Percentiles rank a stretch among this genome's conserved stretches.
These are phyloP conservation scores for Homarus gammarus DNA, from an alignment of 2,888 invertebrate species.

Conservation along the genomic window DNA sequence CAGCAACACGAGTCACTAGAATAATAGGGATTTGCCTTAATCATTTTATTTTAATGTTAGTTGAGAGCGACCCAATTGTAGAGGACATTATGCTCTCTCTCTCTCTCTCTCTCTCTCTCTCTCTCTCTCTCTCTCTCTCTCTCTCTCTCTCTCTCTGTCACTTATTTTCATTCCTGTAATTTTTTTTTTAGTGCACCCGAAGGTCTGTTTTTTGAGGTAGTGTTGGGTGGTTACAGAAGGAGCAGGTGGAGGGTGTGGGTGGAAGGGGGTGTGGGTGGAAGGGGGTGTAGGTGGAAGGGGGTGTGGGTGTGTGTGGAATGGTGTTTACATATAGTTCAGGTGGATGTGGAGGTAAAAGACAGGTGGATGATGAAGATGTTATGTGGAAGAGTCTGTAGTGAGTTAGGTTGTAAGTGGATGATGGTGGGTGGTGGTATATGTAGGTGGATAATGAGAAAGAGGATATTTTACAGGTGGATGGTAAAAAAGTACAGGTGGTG, in stretches of 20 bases:
- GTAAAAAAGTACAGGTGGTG: too few relatives aligned
- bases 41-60: too few relatives aligned
- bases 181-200: too few relatives aligned
- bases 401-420: too few relatives aligned
- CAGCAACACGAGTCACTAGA: background rate
- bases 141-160: too few relatives aligned
- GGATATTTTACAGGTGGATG: too few relatives aligned
- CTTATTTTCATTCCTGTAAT: too few relatives aligned
- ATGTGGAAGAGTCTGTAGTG: background rate
- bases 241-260: too few relatives aligned
- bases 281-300: background rate
- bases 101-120: background rate
- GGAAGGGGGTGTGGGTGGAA: background rate
- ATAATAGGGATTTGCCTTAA: background rate
- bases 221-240: background rate
- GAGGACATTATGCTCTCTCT: background rate
- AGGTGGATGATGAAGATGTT: background rate
- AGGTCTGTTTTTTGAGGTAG: too few relatives aligned
- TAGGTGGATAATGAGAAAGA: too few relatives aligned
- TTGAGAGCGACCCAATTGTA: too few relatives aligned
- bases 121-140: background rate
- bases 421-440: background rate
- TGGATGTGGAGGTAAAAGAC: background rate
- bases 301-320: background rate
- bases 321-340: too few relatives aligned